Percentiles rank a stretch among this genome's conserved stretches.
phyloP scores from a whole-genome alignment of 2,797 vertebrate species.

The Diplodus sargus region DNA sequence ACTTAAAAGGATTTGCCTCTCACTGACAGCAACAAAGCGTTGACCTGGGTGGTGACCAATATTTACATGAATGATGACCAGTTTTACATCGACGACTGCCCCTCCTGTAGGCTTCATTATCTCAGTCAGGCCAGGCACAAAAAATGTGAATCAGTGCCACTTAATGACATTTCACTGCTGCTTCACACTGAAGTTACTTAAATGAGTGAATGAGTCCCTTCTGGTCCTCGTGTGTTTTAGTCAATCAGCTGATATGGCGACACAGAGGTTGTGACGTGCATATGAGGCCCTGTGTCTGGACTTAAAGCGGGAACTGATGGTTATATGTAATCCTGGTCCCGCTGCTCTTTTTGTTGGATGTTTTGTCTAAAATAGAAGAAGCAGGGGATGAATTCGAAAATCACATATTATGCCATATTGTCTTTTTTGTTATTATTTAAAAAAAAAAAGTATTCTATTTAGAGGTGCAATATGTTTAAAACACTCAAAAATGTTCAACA shows the following conservation, averaged over 20 bases:
- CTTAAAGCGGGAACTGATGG: not conserved
- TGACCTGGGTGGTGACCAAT: not conserved
- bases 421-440: too few relatives aligned
- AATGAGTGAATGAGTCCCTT: too few relatives aligned
- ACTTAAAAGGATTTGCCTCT: conserved; percentile 1
- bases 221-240: not conserved
- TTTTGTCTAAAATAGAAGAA: not conserved
- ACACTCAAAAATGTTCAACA: too few relatives aligned
- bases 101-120: not conserved
- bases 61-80: not conserved
- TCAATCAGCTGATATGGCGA: not conserved
- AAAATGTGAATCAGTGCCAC: not conserved
- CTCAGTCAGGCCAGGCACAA: not conserved
- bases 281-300: not conserved
- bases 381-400: too few relatives aligned
- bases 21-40: not conserved
- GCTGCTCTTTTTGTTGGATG: not conserved
- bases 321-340: too few relatives aligned
- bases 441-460: too few relatives aligned
- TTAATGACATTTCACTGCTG: not conserved
- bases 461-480: too few relatives aligned
- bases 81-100: not conserved
- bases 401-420: not conserved
- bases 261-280: not conserved
- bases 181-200: not conserved